phyloP scores from a whole-genome alignment of 2,797 vertebrate species.

The Euphonia xanthogaster region DNA sequence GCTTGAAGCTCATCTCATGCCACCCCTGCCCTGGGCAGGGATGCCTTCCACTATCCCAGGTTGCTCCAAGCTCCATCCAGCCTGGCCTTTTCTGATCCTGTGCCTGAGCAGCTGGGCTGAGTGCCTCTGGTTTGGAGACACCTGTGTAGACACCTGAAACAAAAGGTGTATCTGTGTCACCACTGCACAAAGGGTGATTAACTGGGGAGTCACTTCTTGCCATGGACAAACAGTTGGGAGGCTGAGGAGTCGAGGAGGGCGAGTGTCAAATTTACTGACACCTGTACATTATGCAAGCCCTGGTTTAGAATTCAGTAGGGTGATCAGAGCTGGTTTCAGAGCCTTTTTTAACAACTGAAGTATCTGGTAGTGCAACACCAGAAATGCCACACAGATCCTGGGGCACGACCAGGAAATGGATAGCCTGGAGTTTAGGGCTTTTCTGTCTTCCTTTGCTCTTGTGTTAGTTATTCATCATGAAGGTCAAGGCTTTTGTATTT shows the following conservation, averaged over 20 bases:
- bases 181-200: not conserved
- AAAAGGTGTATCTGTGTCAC: not conserved
- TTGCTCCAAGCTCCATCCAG: not conserved
- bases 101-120: not conserved
- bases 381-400: not conserved
- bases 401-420: not conserved
- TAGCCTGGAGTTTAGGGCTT: not conserved
- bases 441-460: not conserved
- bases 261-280: not conserved
- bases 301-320: not conserved
- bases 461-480: not conserved
- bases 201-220: not conserved
- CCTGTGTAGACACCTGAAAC: not conserved
- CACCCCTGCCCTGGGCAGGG: not conserved
- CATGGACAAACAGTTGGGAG: not conserved
- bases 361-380: not conserved
- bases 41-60: not conserved
- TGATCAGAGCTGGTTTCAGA: not conserved
- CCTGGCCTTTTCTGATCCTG: not conserved
- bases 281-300: not conserved
- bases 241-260: not conserved
- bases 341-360: not conserved
- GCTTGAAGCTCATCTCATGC: not conserved
- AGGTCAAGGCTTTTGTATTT: not conserved
- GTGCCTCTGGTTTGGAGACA: not conserved